Conservation (phyloP, 2,888 invertebrate species). For the Autographa gamma region DNA sequence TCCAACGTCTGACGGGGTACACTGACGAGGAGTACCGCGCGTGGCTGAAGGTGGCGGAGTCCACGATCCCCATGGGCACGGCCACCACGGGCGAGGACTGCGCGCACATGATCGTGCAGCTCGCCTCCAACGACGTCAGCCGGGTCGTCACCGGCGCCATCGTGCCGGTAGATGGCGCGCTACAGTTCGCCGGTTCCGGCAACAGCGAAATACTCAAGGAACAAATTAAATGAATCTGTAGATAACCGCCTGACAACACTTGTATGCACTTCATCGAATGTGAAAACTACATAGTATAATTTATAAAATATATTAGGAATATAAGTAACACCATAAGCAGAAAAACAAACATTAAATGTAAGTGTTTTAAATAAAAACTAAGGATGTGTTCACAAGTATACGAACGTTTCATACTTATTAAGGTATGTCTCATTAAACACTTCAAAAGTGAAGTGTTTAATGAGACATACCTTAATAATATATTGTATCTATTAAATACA, state of each 20-base stretch:
- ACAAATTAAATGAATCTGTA: slow-evolving; percentile 17
- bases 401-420: not conserved
- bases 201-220: slow-evolving; percentile 29
- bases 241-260: not conserved
- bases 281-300: not conserved
- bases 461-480: no score
- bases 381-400: not conserved
- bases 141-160: slow-evolving; percentile 87
- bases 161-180: slow-evolving; percentile 89
- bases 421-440: no score
- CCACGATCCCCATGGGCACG: slow-evolving; percentile 53
- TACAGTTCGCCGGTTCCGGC: slow-evolving; percentile 49
- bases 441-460: no score
- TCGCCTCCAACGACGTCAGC: slow-evolving; percentile 90
- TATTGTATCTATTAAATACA: no score
- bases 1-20: slow-evolving; percentile 88
- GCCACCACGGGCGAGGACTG: slow-evolving; percentile 90
- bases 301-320: not conserved
- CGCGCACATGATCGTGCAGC: slow-evolving; percentile 93
- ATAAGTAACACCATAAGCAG: not conserved
- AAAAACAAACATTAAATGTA: not conserved
- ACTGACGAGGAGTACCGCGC: slow-evolving; percentile 82
- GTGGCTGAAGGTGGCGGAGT: slow-evolving; percentile 50
- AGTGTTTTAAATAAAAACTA: not conserved
- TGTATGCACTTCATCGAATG: not conserved